phyloP scores from a whole-genome alignment of 2,113 vertebrate species.

The Monopterus albus region DNA sequence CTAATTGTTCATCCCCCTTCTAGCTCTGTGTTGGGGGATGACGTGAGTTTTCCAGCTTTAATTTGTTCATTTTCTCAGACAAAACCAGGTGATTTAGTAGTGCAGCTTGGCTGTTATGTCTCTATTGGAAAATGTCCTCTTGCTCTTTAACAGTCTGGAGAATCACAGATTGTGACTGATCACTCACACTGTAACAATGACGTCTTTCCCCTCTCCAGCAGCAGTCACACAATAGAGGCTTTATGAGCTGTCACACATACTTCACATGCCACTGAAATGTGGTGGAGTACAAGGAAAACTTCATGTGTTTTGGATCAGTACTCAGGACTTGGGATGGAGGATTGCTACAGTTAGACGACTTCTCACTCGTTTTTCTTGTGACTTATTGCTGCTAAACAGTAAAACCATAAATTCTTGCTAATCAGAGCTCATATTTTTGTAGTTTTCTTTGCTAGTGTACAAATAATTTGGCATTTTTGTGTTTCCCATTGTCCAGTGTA shows the following conservation, averaged over 20 bases:
- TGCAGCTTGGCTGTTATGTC: not conserved
- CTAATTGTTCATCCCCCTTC: too few species aligned
- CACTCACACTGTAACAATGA: conserved; percentile 34
- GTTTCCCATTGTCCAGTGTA: too few species aligned
- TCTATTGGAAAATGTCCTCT: not conserved
- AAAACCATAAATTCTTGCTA: not conserved
- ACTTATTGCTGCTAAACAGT: not conserved
- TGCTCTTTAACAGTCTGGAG: not conserved
- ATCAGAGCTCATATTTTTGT: too few species aligned
- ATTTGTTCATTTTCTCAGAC: too few species aligned
- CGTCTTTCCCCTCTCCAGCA: conserved; percentile 25
- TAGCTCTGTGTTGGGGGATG: too few species aligned
- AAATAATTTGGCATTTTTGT: not conserved
- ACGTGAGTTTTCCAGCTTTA: too few species aligned
- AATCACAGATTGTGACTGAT: not conserved
- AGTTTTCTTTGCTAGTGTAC: not conserved
- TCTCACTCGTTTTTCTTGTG: conserved; percentile 25
- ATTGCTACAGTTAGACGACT: conserved; percentile 42
- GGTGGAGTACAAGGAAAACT: conserved; percentile 28
- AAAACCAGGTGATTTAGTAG: too few species aligned
- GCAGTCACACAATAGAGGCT: conserved; percentile 44
- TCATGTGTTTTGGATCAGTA: conserved; percentile 40
- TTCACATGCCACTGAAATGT: conserved; percentile 56
- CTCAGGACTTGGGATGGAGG: conserved; percentile 17
- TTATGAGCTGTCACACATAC: conserved; percentile 50